A percentile compares a stretch with the other conserved stretches of the same genome.
phyloP scores from a whole-genome alignment of 2,113 vertebrate species.

The Polypterus senegalus region DNA sequence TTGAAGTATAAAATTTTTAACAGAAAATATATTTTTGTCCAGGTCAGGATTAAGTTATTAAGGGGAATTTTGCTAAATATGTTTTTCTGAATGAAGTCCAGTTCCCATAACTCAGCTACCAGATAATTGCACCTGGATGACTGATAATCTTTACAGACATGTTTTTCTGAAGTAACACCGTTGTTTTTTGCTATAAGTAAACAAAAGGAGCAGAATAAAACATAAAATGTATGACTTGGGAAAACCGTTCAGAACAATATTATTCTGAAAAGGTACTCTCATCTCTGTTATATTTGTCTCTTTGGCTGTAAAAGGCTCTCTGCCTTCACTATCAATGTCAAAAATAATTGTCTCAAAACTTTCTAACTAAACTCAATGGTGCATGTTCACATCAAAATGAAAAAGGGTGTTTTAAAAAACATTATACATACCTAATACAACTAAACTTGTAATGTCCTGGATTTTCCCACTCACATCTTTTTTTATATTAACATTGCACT shows the following conservation, averaged over 20 bases:
- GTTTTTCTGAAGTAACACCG: neutral
- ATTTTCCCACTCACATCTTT: constrained; percentile 28
- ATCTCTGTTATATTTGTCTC: too few species aligned
- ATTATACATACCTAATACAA: constrained; percentile 66
- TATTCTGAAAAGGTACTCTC: too few species aligned
- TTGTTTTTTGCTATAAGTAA: neutral
- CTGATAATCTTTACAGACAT: neutral
- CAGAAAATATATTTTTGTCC: neutral
- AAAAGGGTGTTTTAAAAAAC: neutral
- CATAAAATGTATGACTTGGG: too few species aligned
- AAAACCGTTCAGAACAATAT: too few species aligned
- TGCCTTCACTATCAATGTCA: too few species aligned
- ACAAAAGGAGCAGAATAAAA: neutral
- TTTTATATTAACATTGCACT: constrained; percentile 45
- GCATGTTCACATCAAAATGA: too few species aligned
- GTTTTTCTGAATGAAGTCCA: neutral
- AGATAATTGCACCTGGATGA: constrained; percentile 7
- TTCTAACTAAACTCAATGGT: too few species aligned
- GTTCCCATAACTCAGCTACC: neutral
- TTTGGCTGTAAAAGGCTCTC: too few species aligned
- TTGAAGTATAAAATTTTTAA: neutral
- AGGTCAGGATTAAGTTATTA: neutral
- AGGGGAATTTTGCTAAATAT: neutral
- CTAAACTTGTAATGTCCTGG: constrained; percentile 31
- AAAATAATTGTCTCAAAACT: too few species aligned